Base-by-base conservation (phyloP, 2,888 invertebrate species). In the Eutolmus rufibarbis region DNA sequence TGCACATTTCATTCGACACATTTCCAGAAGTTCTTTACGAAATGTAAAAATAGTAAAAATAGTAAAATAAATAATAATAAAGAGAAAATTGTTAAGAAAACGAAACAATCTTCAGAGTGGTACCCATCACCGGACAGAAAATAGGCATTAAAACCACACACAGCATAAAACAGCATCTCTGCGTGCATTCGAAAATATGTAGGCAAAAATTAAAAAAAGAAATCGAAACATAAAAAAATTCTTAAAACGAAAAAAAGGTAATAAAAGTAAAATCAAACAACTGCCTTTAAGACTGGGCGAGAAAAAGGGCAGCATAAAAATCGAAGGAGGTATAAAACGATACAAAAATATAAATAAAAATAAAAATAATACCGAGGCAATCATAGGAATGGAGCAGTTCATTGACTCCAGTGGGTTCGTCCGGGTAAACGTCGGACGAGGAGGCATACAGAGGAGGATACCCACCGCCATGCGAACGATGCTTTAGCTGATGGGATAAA, bases 361-460 rank as follows among this genome's bases (percentile, higher is more conserved):
- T 12, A 56, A 82, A 40, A 66, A 9, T 28, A 12, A 9, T 82
- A 5, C 82, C 66, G 66, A 82, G 82, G 57, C 82, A 82, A 82
- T 82, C 82, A 82, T 82, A 82, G 82, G 82, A 82, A 82, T 82
- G 66, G 82, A 82, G 40, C 40, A 82, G 82, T 66, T 82, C 82
- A 82, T 37, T 82, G 82, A 82, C 82, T 82, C 66, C 16, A 31
- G 9, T 14, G 81, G 43, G 78, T 19, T 37, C n/a, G 76, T 57
- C 31, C 82, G 82, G 82, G 5, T 82, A 74, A 31, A 23, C 12
- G 57, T n/a, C 9, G 66, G 23, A 19, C 66, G 66, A 66, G 28
- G 66, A 66, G 28, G 66, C 28, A 19, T 28, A 66, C 23, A 19
- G 23, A 66, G 16, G 66, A 66, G 66, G 57, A 57, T 57, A 8